Evolutionary conservation across 2,888 invertebrate species (phyloP).

Genomic region (Drymonia ruficornis): DNA sequence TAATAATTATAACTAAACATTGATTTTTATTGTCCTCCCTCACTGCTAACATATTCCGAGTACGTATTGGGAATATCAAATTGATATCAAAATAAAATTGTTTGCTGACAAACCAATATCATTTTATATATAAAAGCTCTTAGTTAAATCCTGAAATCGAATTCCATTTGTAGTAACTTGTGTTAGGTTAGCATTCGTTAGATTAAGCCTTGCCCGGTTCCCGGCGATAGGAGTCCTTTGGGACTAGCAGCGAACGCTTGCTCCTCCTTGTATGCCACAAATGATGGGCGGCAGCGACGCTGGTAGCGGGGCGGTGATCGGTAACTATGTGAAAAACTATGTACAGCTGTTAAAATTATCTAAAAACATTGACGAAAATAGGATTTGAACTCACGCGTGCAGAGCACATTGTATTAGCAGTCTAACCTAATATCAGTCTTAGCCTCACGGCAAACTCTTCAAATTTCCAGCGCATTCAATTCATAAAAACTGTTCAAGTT

Average conservation of each 20-base stretch:
- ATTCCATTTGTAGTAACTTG: conserved; percentile 78
- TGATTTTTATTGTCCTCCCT: no score
- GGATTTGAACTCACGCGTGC: conserved; percentile 94
- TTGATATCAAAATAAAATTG: not conserved
- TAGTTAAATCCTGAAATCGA: conserved; percentile 77
- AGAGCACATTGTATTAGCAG: conserved; percentile 95
- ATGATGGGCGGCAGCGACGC: conserved; percentile 21
- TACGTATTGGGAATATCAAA: not conserved
- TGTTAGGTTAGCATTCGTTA: conserved; percentile 73
- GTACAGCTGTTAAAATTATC: not conserved
- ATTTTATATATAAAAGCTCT: conserved; percentile 59
- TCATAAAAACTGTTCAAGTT: no score
- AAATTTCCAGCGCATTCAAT: no score
- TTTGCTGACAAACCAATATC: conserved; percentile 36
- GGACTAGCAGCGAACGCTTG: conserved; percentile 60
- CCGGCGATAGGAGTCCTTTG: conserved; percentile 72
- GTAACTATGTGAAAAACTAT: not conserved
- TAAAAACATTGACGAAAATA: conserved; percentile 87
- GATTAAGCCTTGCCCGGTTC: conserved; percentile 73
- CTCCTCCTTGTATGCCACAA: conserved; percentile 39
- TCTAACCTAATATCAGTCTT: conserved; percentile 87
- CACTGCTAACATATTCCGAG: not conserved
- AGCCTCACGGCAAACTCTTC: no score
- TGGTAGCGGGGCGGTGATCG: not conserved
- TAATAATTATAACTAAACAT: no score